Base-by-base conservation (phyloP, 2,888 invertebrate genomes). In the Coronaproctus castanopsis region DNA sequence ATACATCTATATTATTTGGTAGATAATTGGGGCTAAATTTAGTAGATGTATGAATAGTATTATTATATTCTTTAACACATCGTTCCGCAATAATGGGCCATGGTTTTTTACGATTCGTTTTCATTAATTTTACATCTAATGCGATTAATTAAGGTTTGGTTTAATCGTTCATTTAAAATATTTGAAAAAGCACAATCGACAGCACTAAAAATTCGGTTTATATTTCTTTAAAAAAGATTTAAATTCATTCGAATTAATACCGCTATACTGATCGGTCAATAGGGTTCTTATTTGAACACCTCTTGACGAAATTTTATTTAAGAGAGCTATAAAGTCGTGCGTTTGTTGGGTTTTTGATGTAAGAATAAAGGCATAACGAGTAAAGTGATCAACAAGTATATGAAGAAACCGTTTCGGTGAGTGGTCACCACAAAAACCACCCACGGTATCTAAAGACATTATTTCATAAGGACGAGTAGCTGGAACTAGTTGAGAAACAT, bases 391-490 rank as follows among this genome's bases (percentile, higher is more conserved):
- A 21, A 65, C 63, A 21, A 64, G 21, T 36, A 67, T 54, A 61
- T 69, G 68, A 22, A 68, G 22, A 54, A 67, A 68, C 64, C 55
- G 67, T 64, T 68, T 68, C 62, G 66, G 65, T 5, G 66, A 66
- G 51, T 65, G 57, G 22, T 62, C 57, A 2, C 66, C 65, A 21
- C 65, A 65, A 61, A 69, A 65, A 8, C 68, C 67, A 23, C 67
- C 68, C 21, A 68, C 67, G 3, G 67, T 68, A 56, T 69, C 68
- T 5, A 69, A 59, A 5, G 67, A 67, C 2, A 67, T 56, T 58
- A 68, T 67, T 62, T 68, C 65, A 59, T 66, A 66, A 5, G 67
- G 67, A 23, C 65, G 51, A 50, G 57, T 59, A 3, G 68, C 67
- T 14, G 68, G 67, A 8, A 67, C 67, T 21, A 67, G 51, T 21